Conservation (phyloP, 2,797 vertebrate species). For the Artibeus lituratus region DNA sequence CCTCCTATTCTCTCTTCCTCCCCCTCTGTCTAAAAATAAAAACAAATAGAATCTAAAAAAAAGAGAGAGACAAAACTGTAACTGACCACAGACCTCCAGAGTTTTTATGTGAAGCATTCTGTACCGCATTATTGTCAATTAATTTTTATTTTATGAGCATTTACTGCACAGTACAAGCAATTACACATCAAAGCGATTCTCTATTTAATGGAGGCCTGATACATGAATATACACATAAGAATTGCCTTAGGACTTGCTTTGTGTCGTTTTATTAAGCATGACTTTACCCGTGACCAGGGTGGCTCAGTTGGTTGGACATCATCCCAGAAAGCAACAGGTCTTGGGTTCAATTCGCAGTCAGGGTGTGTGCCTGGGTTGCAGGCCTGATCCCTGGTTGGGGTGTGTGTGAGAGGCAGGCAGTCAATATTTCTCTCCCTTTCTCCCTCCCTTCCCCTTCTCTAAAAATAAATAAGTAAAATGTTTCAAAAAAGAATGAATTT, state of each 20-base stretch:
- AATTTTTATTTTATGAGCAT: constrained; percentile 52
- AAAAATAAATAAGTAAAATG: no score
- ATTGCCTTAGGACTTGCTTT: constrained; percentile 17
- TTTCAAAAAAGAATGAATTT: neutral
- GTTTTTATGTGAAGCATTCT: constrained; percentile 20
- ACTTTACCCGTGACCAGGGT: neutral
- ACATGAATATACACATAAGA: neutral
- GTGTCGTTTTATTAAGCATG: constrained; percentile 31
- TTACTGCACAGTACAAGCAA: neutral
- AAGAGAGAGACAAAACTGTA: constrained; percentile 1
- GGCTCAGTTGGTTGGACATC: neutral
- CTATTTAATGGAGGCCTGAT: constrained; percentile 18
- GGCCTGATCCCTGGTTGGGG: no score
- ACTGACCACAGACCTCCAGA: neutral
- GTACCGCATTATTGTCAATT: constrained; percentile 15
- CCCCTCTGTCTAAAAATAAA: no score
- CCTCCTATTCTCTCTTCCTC: no score
- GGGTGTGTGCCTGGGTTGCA: no score
- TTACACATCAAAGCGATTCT: constrained; percentile 33
- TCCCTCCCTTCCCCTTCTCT: no score
- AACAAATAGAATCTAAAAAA: no score
- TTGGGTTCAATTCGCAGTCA: neutral
- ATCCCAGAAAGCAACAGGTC: neutral
- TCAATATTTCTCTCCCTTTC: no score
- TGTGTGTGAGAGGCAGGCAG: no score